These are phyloP conservation scores for Crotalus viridis DNA, from an alignment of 2,113 vertebrate species.

Conservation along the genomic window DNA sequence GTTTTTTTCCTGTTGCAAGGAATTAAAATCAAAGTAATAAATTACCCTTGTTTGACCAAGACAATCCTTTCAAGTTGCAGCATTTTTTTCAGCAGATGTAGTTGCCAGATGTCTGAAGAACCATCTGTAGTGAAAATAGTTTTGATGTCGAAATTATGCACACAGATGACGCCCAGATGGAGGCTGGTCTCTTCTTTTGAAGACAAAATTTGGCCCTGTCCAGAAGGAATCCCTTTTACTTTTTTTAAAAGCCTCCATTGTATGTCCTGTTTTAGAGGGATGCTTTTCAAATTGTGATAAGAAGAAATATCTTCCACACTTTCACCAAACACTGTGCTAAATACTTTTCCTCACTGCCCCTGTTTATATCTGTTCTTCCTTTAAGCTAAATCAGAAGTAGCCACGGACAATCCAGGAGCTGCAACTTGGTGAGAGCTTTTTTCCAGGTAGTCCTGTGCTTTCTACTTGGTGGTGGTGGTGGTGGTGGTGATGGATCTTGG, in stretches of 20 bases:
- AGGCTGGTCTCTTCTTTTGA: not conserved
- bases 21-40: constrained; percentile 19
- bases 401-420: not conserved
- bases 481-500: not conserved
- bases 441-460: not conserved
- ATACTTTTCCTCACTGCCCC: not conserved
- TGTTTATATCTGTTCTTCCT: not conserved
- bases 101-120: constrained; percentile 6
- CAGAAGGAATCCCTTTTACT: not conserved
- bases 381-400: not conserved
- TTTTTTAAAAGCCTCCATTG: not conserved
- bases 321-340: not conserved
- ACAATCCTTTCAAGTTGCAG: constrained; percentile 20
- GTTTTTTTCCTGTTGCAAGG: not conserved
- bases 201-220: not conserved
- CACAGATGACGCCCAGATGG: not conserved
- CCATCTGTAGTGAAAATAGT: not conserved
- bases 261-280: not conserved
- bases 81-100: constrained; percentile 21
- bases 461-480: not conserved
- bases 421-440: not conserved
- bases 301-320: not conserved
- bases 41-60: constrained; percentile 3
- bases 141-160: not conserved
- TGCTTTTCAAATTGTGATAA: not conserved